These are phyloP conservation scores for Vidua chalybeata DNA, from an alignment of 2,113 vertebrate species.

Conservation along the genomic window DNA sequence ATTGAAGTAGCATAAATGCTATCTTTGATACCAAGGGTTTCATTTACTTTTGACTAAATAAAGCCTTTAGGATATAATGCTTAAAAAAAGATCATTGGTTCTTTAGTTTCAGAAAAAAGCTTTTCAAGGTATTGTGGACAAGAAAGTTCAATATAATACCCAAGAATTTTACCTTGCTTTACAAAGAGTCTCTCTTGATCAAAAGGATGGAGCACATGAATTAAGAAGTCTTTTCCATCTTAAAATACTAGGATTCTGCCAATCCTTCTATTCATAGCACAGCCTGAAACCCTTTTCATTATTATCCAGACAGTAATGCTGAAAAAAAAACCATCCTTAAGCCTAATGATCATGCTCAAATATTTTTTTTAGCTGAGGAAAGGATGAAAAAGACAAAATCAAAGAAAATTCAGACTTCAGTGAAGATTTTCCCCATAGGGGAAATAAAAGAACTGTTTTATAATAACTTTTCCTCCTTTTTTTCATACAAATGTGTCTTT, in stretches of 20 bases:
- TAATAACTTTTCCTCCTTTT: neutral
- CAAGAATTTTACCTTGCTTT: neutral
- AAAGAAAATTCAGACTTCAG: neutral
- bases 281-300: slow-evolving; percentile 32
- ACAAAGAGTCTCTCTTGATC: neutral
- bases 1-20: neutral
- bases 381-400: neutral
- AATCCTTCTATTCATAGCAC: slow-evolving; percentile 15
- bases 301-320: neutral
- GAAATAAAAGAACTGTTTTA: neutral
- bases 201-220: slow-evolving; percentile 4
- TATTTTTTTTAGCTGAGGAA: slow-evolving; percentile 4
- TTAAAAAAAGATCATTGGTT: neutral
- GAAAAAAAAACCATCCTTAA: neutral
- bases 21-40: neutral
- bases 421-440: neutral
- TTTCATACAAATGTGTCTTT: neutral
- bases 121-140: neutral
- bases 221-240: slow-evolving; percentile 27
- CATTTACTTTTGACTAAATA: neutral
- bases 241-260: neutral
- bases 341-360: slow-evolving; percentile 18
- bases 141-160: neutral
- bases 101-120: neutral
- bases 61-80: neutral